Evolutionary conservation across 2,888 invertebrate species (phyloP), one percentile per base, ranked within the genome.

Genomic region (Drosophila vallismaia): DNA sequence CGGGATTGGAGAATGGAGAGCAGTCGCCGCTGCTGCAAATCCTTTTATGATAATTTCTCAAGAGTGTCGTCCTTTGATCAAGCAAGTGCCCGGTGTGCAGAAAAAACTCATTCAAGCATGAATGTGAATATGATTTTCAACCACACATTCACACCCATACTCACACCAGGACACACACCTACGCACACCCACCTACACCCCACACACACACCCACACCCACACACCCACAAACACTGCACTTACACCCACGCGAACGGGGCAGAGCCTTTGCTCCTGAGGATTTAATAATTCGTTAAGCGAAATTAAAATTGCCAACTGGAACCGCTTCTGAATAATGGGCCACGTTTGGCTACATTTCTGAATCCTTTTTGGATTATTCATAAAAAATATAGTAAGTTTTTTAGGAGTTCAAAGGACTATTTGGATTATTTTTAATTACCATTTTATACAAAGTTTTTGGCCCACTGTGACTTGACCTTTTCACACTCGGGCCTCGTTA

Each of bases 21-120:
- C 71, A 48, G 51, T 52, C 52, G 57, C 64, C 44, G 69, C 71
- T 78, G 77, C 88, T 80, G 76, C 81, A 86, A 88, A 87, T 88
- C 89, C 90, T 89, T 90, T 89, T 90, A 89, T 89, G 90, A 90
- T 89, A 90, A 90, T 89, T 89, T 89, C 90, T 89, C 90, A 90
- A 88, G 89, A 90, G 90, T 89, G 89, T 89, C 89, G 90, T 90
- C 89, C 90, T 90, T 90, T 89, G 90, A 89, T 89, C 89, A 89
- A 82, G 87, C 84, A 85, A 85, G 83, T 87, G 87, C 88, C 81
- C 78, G 81, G 69, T 75, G 76, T 60, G 78, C 76, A 77, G 76
- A 85, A 88, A 78, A 82, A 82, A 82, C 85, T 75, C 89, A 90
- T 89, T 90, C 89, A 89, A 89, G 89, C 90, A 89, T 88, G 89